phyloP scores from a whole-genome alignment of 2,113 vertebrate species.

The Emydura subglobosa region DNA sequence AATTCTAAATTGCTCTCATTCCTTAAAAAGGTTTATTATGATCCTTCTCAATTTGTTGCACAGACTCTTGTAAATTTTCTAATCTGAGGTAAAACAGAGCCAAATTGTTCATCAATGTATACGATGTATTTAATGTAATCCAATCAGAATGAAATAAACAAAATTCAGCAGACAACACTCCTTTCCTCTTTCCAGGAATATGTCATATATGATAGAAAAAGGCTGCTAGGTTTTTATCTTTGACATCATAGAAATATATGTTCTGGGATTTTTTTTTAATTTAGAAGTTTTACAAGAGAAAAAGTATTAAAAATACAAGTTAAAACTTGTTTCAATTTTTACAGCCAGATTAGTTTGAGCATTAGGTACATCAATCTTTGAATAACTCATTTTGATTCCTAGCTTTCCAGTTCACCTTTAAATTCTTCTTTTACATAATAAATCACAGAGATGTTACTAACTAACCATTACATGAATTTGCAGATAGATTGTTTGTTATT shows the following conservation, averaged over 20 bases:
- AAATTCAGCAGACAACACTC: background rate
- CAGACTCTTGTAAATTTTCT: background rate
- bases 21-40: background rate
- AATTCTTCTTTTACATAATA: background rate
- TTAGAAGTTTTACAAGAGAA: background rate
- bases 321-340: background rate
- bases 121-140: rapidly evolving
- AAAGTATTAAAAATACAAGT: background rate
- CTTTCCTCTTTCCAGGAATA: background rate
- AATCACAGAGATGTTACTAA: background rate
- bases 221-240: background rate
- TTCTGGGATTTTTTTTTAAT: background rate
- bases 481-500: background rate
- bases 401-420: background rate
- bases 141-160: background rate
- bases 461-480: background rate
- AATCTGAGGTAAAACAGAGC: background rate
- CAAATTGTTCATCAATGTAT: background rate
- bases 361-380: background rate
- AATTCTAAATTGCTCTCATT: background rate
- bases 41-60: background rate
- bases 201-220: background rate
- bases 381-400: background rate
- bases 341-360: background rate
- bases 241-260: rapidly evolving